Evolutionary conservation across 2,797 vertebrate genomes (phyloP), one percentile per base, ranked within the genome.

Genomic region (Mastacembelus armatus): DNA sequence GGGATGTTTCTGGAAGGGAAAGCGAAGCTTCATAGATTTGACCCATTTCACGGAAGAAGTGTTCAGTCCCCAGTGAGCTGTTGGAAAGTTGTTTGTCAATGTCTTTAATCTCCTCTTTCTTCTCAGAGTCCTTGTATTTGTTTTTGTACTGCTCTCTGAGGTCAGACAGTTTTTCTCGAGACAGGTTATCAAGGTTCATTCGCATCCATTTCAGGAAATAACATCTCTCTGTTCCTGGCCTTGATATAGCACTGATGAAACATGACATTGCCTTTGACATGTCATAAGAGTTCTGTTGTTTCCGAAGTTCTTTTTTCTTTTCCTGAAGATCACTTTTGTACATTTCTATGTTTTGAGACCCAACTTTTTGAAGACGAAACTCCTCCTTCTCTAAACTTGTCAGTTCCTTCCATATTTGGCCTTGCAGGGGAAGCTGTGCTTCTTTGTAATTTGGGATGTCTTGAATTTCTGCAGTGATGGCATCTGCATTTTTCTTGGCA

Each of bases 201-300:
- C n/a, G n/a, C n/a, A 95, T 84, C 95, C 95, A 95, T 62, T 93
- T 92, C 22, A 96, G 68, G 58, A 95, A 96, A 44, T 84, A 95
- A 3, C 65, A 51, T 30, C 88, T 93, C 55, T 95, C 91, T 1
- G 36, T 27, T 0, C 1, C 52, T 11, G 85, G 55, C 32, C 49
- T 65, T 60, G 86, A 87, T 48, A 96, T 70, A 21, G 90, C 92
- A 0, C 0, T 18, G 2, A 95, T 76, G 66, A 96, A 96, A 24
- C 80, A 78, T 14, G 33, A 49, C 86, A 95, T 81, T 1, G 85
- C 87, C 0, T 42, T 7, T 5, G 92, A 81, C 0, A 91, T 89
- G 0, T 86, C 67, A 3, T 78, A 71, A 3, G 77, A 49, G 1
- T 77, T 77, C 43, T 94, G 94, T 47, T 92, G 55, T 16, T 36